A percentile compares a stretch with the other conserved stretches of the same genome.
phyloP scores from a whole-genome alignment of 2,797 vertebrate species.

The Parauchenoglanis ngamensis region DNA sequence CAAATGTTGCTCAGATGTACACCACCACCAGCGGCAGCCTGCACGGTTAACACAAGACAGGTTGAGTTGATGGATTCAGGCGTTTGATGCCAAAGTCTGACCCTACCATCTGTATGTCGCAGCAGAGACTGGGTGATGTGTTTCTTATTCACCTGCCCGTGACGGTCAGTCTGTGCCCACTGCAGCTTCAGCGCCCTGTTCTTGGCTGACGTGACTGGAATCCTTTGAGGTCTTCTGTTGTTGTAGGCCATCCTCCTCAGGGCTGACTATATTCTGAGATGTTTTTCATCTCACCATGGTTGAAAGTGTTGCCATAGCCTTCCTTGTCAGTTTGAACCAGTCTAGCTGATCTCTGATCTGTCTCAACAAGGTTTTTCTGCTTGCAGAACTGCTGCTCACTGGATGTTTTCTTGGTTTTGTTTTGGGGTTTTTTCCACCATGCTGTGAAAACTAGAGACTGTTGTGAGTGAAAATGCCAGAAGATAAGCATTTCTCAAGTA shows the following conservation, averaged over 20 bases:
- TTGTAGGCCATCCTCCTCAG: neutral
- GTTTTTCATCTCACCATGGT: neutral
- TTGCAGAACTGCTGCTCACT: neutral
- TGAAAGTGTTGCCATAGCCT: neutral
- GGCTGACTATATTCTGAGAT: too few relatives aligned
- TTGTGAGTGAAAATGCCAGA: neutral
- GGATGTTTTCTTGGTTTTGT: too few relatives aligned
- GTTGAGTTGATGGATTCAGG: neutral
- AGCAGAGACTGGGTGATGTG: neutral
- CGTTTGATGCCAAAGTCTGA: neutral
- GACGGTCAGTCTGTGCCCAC: neutral
- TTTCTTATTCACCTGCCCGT: neutral
- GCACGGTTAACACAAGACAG: neutral
- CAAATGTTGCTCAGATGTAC: neutral
- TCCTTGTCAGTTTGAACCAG: neutral
- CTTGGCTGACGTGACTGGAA: neutral
- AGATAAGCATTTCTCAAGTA: neutral
- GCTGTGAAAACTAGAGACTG: neutral
- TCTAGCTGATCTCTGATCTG: neutral
- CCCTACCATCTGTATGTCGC: neutral
- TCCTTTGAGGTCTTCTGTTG: neutral
- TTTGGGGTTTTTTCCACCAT: neutral
- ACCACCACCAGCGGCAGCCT: neutral
- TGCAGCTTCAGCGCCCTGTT: neutral
- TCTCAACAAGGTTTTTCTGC: neutral